Percentiles rank a stretch among this genome's conserved stretches.
Conservation (phyloP, 1,140 invertebrate species). For the Druon quercuslanigerum region DNA sequence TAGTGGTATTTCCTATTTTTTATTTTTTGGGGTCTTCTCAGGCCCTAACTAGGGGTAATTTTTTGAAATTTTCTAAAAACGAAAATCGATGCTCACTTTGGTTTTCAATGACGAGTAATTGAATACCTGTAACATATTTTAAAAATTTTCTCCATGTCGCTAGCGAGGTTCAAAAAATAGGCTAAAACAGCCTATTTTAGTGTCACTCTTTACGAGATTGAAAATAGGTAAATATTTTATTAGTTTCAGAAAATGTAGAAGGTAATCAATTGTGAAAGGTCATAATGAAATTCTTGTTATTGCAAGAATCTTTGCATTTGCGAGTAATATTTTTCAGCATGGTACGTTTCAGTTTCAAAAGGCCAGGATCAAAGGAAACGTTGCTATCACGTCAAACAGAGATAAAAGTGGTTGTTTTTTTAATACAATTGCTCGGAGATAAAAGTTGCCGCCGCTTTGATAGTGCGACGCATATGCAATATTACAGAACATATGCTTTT, state of each 20-base stretch:
- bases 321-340: background rate
- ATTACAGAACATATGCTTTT: constrained; percentile 21
- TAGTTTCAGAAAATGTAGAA: background rate
- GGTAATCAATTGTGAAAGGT: background rate
- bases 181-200: too few relatives aligned
- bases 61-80: too few relatives aligned
- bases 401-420: constrained; percentile 5
- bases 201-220: too few relatives aligned
- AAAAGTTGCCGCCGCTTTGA: constrained; percentile 10
- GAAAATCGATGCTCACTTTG: too few relatives aligned
- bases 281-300: background rate
- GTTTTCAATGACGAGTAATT: too few relatives aligned
- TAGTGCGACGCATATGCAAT: constrained; percentile 11
- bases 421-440: background rate
- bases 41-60: too few relatives aligned
- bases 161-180: too few relatives aligned
- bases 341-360: background rate
- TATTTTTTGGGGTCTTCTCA: too few relatives aligned
- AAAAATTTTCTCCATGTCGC: too few relatives aligned
- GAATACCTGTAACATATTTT: too few relatives aligned
- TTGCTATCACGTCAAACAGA: constrained; percentile 1
- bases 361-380: background rate
- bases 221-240: too few relatives aligned
- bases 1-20: too few relatives aligned
- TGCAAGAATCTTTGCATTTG: background rate